These are phyloP conservation scores for Silurus aristotelis DNA, from an alignment of 2,797 vertebrate genomes.

Conservation along the genomic window DNA sequence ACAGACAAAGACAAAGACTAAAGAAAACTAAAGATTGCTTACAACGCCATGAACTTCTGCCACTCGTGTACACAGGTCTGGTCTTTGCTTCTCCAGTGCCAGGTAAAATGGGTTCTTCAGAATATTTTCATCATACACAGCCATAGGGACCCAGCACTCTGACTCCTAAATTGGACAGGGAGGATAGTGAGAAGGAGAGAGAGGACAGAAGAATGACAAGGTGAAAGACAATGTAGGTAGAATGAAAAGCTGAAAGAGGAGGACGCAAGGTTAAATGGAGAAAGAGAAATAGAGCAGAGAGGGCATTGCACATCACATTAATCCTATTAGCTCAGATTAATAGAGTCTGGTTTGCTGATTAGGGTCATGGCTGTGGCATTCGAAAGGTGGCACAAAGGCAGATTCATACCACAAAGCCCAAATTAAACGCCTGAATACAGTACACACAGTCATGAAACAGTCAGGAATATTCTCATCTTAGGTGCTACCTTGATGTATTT, in stretches of 20 bases:
- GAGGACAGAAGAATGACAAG: not conserved
- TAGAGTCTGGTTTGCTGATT: not conserved
- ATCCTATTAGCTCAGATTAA: constrained; percentile 8
- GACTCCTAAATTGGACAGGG: constrained; percentile 55
- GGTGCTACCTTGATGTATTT: not conserved
- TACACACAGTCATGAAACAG: not conserved
- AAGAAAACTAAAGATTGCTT: constrained; percentile 65
- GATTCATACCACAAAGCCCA: not conserved
- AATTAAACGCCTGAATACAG: not conserved
- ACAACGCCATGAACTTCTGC: constrained; percentile 89
- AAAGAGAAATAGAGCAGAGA: not conserved
- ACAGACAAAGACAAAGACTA: no score
- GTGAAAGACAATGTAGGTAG: not conserved
- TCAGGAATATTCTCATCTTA: not conserved
- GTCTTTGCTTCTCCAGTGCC: constrained; percentile 87
- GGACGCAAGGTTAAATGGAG: not conserved
- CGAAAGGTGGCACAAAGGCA: not conserved
- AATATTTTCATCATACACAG: constrained; percentile 97
- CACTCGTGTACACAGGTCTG: constrained; percentile 85
- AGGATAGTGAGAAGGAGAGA: not conserved
- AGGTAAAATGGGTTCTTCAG: constrained; percentile 94
- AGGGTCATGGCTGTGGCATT: not conserved
- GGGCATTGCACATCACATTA: not conserved
- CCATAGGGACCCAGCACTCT: constrained; percentile 84
- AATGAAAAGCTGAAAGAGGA: not conserved